Evolutionary conservation across 2,797 vertebrate species (phyloP), one percentile per base, ranked within the genome.

Genomic region (Adrianichthys oophorus): DNA sequence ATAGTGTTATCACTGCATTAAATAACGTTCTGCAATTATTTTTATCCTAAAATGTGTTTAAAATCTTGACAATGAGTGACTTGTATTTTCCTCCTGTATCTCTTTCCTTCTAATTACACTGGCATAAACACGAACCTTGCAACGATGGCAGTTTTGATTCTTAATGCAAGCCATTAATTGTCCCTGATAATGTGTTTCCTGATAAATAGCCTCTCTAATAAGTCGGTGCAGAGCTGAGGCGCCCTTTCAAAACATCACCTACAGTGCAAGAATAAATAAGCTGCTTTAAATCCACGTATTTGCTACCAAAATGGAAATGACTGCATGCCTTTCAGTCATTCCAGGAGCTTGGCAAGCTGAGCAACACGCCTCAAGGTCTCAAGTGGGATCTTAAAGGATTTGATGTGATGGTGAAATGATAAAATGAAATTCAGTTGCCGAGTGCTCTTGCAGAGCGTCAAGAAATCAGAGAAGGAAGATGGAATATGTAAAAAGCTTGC

Each of bases 371-470:
- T 62, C 60, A 17, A 57, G 59, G 54, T 66, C 69, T 82, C 56
- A 71, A 79, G 74, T 65, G 65, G 63, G 69, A 72, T 76, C 64
- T 74, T 68, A 59, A 40, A 43, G 58, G 55, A 72, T 65, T 57
- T 66, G 59, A 64, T 61, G 58, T 53, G 52, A 56, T 50, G 32
- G 56, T 41, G 51, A 61, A 70, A 67, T 67, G 17, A 10, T 66
- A 53, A 66, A 66, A 76, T 68, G 17, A 60, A 69, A 72, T 65
- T 60, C 43, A 29, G 63, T 49, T 32, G 14, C 29, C 8, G 43
- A 59, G 62, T 60, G 58, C 52, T 48, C 24, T 46, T 48, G 54
- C 48, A 72, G 50, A 52, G 56, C 52, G 53, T 75, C 44, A 58
- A 62, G 53, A 72, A 82, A 71, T 74, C 66, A 59, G 53, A 24